These are phyloP conservation scores for Ciconia stormi DNA, from an alignment of 2,113 vertebrate species.

Conservation along the genomic window DNA sequence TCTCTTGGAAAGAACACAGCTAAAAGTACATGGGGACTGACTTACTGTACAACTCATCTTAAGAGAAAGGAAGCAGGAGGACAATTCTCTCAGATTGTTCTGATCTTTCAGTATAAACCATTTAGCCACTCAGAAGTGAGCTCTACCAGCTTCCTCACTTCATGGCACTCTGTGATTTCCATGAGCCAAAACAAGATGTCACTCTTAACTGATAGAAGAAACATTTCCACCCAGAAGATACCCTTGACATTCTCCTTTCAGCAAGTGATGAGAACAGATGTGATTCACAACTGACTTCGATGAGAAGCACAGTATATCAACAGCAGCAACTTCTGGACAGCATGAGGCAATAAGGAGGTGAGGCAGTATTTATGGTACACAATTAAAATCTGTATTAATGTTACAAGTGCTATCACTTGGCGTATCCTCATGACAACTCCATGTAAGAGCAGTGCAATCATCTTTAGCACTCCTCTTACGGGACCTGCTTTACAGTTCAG, in stretches of 20 bases:
- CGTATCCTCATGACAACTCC: neutral
- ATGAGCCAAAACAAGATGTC: neutral
- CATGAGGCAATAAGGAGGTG: accelerated
- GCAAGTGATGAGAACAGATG: neutral
- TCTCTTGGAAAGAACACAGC: neutral
- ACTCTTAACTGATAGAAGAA: neutral
- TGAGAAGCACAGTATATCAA: accelerated
- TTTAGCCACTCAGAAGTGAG: accelerated
- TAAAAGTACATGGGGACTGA: neutral
- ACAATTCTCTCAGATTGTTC: neutral
- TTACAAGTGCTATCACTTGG: neutral
- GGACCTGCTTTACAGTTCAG: neutral
- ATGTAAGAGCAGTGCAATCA: neutral
- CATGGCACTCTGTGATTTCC: neutral
- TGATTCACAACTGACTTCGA: neutral
- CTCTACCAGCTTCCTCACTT: neutral
- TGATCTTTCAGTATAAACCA: neutral
- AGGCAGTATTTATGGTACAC: neutral
- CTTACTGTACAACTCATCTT: neutral
- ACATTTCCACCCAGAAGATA: neutral
- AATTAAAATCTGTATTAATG: neutral
- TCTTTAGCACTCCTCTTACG: accelerated
- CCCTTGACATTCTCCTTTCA: neutral
- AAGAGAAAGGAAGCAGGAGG: neutral
- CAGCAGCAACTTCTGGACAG: neutral